phyloP scores from a whole-genome alignment of 2,888 invertebrate genomes.

The Carpatolechia fugitivella region DNA sequence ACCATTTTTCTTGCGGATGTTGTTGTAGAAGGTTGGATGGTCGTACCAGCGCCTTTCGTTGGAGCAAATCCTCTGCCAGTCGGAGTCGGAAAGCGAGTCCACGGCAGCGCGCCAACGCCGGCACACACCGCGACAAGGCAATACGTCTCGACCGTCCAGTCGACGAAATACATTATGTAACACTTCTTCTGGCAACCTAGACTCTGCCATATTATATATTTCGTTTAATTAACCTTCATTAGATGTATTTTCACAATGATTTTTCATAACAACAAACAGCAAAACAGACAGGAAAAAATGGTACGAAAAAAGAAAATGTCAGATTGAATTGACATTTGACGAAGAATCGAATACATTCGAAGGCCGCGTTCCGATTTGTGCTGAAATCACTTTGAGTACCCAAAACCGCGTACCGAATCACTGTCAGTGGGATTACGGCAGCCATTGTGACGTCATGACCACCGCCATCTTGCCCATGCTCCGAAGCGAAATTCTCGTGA shows the following conservation, averaged over 20 bases:
- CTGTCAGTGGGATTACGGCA: no score
- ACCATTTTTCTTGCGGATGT: not conserved
- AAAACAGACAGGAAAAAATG: no score
- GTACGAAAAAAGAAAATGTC: no score
- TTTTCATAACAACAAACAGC: no score
- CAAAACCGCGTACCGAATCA: no score
- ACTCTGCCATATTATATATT: not conserved
- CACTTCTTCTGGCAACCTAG: not conserved
- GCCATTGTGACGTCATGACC: no score
- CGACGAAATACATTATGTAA: not conserved
- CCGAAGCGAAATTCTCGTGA: no score
- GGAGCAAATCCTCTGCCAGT: not conserved
- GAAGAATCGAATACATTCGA: no score
- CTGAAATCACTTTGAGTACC: no score
- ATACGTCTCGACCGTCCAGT: not conserved
- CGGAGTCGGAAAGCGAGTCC: not conserved
- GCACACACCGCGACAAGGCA: not conserved
- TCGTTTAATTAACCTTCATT: not conserved
- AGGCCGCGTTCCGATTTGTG: no score
- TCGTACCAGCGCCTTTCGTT: conserved; percentile 1
- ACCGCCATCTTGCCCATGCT: no score
- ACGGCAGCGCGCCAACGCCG: not conserved
- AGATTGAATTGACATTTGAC: no score
- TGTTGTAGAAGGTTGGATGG: not conserved
- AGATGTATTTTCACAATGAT: not conserved